Evolutionary conservation across 2,797 vertebrate species (phyloP).

Genomic region (Xiphophorus birchmanni): DNA sequence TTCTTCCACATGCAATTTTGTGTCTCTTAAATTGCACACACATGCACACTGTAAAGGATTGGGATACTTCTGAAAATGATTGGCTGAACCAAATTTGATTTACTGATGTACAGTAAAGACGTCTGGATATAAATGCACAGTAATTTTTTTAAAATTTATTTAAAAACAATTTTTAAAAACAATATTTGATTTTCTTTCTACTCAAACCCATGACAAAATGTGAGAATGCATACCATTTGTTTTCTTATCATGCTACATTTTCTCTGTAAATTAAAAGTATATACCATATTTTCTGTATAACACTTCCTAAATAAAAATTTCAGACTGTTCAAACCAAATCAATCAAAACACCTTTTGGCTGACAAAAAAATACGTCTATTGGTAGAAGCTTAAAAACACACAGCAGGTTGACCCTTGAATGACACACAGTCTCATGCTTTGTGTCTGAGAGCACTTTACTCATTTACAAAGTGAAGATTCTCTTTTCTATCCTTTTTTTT

Average conservation of each 20-base stretch:
- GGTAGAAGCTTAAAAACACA: constrained; percentile 7
- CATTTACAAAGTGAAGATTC: constrained; percentile 42
- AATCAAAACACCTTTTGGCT: not conserved
- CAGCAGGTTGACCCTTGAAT: constrained; percentile 43
- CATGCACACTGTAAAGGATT: not conserved
- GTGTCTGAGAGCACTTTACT: constrained; percentile 47
- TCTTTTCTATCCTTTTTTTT: constrained; percentile 34
- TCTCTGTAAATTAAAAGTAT: too few relatives aligned
- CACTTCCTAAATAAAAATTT: not conserved
- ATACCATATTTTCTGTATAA: not conserved
- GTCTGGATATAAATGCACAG: not conserved
- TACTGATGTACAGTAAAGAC: not conserved
- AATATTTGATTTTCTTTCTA: not conserved
- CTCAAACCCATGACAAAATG: not conserved
- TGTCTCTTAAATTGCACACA: not conserved
- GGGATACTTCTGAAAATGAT: not conserved
- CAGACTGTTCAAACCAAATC: not conserved
- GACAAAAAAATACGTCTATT: not conserved
- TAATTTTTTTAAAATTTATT: not conserved
- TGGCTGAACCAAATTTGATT: not conserved
- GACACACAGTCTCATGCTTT: constrained; percentile 36
- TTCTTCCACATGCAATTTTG: too few relatives aligned
- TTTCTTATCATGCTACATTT: too few relatives aligned
- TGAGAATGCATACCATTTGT: not conserved
- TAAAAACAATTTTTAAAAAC: not conserved